Conservation (phyloP, 2,113 vertebrate species). For the Andinoacara biseriatus region DNA sequence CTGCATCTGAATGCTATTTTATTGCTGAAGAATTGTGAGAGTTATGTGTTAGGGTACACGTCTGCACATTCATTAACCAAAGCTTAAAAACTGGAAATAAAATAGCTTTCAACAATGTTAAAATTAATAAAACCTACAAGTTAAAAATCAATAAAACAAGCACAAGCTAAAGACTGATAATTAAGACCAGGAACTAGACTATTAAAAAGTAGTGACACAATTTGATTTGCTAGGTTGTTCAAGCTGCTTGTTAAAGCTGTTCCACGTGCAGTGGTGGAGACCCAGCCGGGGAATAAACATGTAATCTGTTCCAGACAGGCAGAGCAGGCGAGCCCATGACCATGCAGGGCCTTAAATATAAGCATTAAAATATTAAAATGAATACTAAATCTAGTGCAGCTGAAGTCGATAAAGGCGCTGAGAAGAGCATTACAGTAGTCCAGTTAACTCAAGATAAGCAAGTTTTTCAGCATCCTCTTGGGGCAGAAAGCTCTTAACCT, state of each 20-base stretch:
- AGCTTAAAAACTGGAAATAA: neutral
- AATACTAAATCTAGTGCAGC: rapidly evolving
- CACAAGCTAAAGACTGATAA: neutral
- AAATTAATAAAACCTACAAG: rapidly evolving
- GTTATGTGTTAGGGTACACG: neutral
- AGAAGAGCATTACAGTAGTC: neutral
- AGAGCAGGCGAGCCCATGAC: neutral
- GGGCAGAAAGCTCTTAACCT: neutral
- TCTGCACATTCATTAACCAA: neutral
- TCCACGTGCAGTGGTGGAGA: neutral
- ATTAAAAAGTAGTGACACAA: no score
- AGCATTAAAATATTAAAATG: neutral
- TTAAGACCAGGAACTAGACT: no score
- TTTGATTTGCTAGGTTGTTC: neutral
- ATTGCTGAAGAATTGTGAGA: no score
- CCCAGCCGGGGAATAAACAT: neutral
- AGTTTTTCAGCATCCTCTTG: neutral
- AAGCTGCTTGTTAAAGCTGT: neutral
- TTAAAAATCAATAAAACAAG: no score
- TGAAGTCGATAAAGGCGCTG: no score
- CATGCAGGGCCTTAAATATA: neutral
- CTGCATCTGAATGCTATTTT: neutral
- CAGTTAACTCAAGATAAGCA: neutral
- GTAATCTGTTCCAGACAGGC: no score
- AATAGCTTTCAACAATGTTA: neutral